These are phyloP conservation scores for Bactericera cockerelli DNA, from an alignment of 1,140 invertebrate species.

Conservation along the genomic window DNA sequence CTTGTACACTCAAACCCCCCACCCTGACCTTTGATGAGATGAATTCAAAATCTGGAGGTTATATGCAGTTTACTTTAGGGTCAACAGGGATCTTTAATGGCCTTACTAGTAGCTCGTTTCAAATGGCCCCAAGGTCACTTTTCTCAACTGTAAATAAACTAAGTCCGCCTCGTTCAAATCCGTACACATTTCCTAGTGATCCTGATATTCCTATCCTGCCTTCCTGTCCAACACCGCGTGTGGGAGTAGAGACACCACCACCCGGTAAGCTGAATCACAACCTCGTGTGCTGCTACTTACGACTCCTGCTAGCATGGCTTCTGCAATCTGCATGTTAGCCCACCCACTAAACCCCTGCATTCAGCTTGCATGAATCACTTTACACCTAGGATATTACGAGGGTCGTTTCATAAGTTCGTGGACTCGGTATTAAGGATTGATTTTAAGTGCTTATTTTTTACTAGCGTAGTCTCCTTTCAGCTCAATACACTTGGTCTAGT, in stretches of 20 bases:
- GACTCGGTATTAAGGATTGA: too few species aligned
- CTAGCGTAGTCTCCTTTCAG: too few species aligned
- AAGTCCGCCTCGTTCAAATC: background rate
- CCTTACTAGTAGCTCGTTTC: too few species aligned
- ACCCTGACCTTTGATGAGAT: slow-evolving; percentile 1
- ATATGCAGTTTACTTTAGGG: background rate
- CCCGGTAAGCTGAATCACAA: slow-evolving; percentile 1
- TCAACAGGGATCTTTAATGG: too few species aligned
- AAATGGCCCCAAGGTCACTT: too few species aligned
- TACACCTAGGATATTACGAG: too few species aligned
- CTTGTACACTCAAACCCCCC: background rate
- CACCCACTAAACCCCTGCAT: too few species aligned
- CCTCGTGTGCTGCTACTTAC: slow-evolving; percentile 3
- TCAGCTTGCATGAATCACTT: too few species aligned
- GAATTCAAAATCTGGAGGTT: background rate
- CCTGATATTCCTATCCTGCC: background rate
- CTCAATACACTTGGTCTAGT: too few species aligned
- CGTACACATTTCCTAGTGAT: background rate
- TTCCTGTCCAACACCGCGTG: background rate
- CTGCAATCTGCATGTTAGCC: background rate
- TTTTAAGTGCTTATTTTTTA: too few species aligned
- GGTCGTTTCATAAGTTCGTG: too few species aligned
- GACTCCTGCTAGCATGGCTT: background rate
- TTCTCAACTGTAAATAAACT: too few species aligned
- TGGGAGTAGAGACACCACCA: background rate